Percentiles rank a stretch among this genome's conserved stretches.
phyloP scores from a whole-genome alignment of 2,797 vertebrate species.

The Pteronotus mesoamericanus region DNA sequence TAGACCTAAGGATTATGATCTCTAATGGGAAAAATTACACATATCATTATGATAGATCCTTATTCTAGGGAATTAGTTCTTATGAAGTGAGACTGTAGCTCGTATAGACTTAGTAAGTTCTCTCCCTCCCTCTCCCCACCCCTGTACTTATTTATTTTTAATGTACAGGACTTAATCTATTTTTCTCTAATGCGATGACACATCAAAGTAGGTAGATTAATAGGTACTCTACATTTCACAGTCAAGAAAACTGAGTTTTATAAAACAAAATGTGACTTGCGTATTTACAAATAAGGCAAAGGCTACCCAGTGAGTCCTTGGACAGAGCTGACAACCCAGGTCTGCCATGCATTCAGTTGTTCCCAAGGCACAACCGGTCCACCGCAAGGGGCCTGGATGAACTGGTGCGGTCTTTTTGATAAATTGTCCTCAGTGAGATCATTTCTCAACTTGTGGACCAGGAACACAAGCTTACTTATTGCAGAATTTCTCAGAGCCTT shows the following conservation, averaged over 20 bases:
- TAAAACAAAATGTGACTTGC: not conserved
- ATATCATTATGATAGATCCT: not conserved
- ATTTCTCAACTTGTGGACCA: not conserved
- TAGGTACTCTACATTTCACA: not conserved
- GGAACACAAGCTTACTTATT: not conserved
- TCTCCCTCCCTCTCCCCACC: not conserved
- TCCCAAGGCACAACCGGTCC: not conserved
- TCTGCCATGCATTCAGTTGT: not conserved
- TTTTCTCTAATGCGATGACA: not conserved
- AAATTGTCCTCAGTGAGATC: not conserved
- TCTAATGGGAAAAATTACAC: not conserved
- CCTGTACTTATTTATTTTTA: not conserved
- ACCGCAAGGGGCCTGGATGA: not conserved
- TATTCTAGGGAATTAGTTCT: not conserved
- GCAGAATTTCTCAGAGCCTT: not conserved
- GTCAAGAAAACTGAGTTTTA: not conserved
- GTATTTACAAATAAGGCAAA: not conserved
- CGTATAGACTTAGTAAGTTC: not conserved
- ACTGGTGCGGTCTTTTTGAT: not conserved
- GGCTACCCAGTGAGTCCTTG: not conserved
- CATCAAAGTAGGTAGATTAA: not conserved
- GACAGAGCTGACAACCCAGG: not conserved
- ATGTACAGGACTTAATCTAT: not conserved
- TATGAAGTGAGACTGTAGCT: not conserved
- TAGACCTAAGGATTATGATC: not conserved